Percentiles rank a stretch among this genome's conserved stretches.
phyloP scores from a whole-genome alignment of 2,888 invertebrate genomes.

The Branchellion lobata region DNA sequence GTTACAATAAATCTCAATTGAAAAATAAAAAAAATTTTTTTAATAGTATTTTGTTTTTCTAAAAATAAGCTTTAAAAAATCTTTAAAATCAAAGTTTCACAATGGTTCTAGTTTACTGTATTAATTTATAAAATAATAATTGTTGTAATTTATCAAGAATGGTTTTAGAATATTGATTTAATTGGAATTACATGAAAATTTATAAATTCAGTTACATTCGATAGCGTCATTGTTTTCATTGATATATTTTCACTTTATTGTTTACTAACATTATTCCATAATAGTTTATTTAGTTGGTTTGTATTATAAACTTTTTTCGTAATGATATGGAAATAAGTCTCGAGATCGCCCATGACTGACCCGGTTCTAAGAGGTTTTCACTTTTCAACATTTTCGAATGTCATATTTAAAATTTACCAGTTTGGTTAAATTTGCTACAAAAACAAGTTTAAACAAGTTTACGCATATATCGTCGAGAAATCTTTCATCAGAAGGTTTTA shows the following conservation, averaged over 20 bases:
- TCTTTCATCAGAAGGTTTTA: background rate
- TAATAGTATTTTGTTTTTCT: too few species aligned
- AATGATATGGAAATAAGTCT: background rate
- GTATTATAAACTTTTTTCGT: background rate
- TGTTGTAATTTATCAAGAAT: too few species aligned
- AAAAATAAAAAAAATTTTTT: too few species aligned
- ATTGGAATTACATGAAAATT: too few species aligned
- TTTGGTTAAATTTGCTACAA: background rate
- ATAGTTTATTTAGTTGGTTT: background rate
- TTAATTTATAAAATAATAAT: too few species aligned
- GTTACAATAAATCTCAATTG: too few species aligned
- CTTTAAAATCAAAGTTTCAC: too few species aligned
- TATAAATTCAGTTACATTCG: background rate
- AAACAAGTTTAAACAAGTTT: background rate
- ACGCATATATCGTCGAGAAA: background rate
- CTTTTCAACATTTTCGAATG: background rate
- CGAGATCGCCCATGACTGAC: background rate
- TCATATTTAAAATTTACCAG: background rate
- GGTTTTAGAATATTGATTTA: too few species aligned
- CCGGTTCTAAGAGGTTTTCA: background rate
- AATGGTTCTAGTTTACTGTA: too few species aligned
- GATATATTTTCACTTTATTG: background rate
- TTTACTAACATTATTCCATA: background rate
- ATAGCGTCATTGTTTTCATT: slow-evolving; percentile 3
- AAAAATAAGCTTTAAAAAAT: too few species aligned